A percentile compares a stretch with the other conserved stretches of the same genome.
Evolutionary conservation across 2,113 vertebrate species (phyloP).

Genomic region (Corythaeola cristata): DNA sequence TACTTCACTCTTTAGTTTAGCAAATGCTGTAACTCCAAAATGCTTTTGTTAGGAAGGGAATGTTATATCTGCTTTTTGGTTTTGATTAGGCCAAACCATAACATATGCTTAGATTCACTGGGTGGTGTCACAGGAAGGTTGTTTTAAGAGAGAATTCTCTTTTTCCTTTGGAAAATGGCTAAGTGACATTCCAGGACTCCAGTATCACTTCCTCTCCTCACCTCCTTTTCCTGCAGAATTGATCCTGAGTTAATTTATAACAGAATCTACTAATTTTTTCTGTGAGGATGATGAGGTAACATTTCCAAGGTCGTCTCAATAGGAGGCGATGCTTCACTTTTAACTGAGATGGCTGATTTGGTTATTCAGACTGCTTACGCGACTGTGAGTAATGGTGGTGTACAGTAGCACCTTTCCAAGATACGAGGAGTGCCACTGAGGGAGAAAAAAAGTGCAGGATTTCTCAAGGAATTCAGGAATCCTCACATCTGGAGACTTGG

Average conservation of each 20-base stretch:
- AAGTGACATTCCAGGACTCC: background rate
- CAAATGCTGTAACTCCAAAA: background rate
- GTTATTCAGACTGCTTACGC: background rate
- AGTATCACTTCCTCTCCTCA: background rate
- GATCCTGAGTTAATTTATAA: background rate
- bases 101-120: background rate
- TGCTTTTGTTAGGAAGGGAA: background rate
- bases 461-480: slow-evolving; percentile 25
- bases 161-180: background rate
- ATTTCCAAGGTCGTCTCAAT: background rate
- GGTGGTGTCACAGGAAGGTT: background rate
- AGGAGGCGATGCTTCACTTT: background rate
- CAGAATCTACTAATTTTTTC: background rate
- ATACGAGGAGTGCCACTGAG: background rate
- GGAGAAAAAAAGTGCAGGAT: background rate
- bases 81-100: background rate
- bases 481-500: slow-evolving; percentile 29
- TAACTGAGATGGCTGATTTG: background rate
- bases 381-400: background rate
- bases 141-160: background rate
- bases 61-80: background rate
- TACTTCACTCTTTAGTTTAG: background rate
- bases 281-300: background rate
- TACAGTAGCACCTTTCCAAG: background rate
- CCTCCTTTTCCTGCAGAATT: background rate